Base-by-base conservation (phyloP, 2,797 vertebrate genomes). In the Petrocephalus schoutedeni region DNA sequence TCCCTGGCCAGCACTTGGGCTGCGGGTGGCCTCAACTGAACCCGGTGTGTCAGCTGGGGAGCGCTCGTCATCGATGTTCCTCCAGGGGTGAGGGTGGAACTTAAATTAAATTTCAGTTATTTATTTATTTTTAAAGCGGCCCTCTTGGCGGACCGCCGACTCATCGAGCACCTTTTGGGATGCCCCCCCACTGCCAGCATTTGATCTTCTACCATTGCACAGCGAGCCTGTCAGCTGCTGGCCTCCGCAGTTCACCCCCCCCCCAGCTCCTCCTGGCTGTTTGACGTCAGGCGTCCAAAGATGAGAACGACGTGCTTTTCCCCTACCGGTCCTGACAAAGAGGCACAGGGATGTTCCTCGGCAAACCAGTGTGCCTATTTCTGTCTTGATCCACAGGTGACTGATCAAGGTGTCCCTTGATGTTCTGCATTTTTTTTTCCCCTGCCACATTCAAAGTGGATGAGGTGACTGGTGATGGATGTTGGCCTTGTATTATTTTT, bases 101-200 rank as follows among this genome's bases (percentile, higher is more conserved):
- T 80, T 80, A 80, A 80, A 80, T 80, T 49, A 45, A 80, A 80
- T 49, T 10, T 80, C 41, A 49, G 41, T 80, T 80, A 49, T 80
- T 45, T 80, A 80, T 80, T 56, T 83, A 87, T 87, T 87, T 87
- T 80, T 61, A 59, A 56, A 77, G 54, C 54, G 41, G 28, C 6
- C 32, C 9, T 49, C 56, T 87, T 45, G 71, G 87, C 36, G 6
- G 54, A 36, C 54, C 4, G 53, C 19, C 74, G 9, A 53, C 64
- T 54, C 54, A 54, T 45, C 71, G 8, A n/a, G 32, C 12, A 56
- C 49, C 86, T 74, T 74, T 54, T 19, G 41, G 51, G 54, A 54
- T 54, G 86, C 49, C 14, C 49, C 49, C 28, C 19, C 36, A n/a
- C 71, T 54, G 53, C 53, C 83, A 54, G 53, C 23, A 56, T 57